A percentile compares a stretch with the other conserved stretches of the same genome.
Evolutionary conservation across 2,113 vertebrate genomes (phyloP).

Genomic region (Megaleporinus macrocephalus): DNA sequence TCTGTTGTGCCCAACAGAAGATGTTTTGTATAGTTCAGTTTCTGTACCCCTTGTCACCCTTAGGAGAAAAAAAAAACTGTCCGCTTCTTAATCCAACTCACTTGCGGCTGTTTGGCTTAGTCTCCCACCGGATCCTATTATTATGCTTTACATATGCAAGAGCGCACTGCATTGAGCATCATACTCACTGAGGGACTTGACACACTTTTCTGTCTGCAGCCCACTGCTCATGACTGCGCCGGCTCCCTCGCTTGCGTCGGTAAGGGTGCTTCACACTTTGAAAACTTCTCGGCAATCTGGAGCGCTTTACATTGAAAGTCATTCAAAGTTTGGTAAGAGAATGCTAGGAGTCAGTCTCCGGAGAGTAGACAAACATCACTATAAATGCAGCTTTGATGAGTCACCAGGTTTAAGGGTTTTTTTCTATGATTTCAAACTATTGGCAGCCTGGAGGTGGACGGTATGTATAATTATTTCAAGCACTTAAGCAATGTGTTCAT

Average conservation of each 20-base stretch:
- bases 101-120: conserved; percentile 67
- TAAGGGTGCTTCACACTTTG: conserved; percentile 72
- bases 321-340: conserved; percentile 67
- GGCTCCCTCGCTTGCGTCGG: conserved; percentile 59
- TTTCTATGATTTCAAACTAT: conserved; percentile 27
- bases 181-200: conserved; percentile 77
- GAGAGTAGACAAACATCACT: conserved; percentile 52
- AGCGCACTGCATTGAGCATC: conserved; percentile 71
- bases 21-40: conserved; percentile 62
- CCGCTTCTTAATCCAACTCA: conserved; percentile 67
- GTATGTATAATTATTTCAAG: conserved; percentile 7
- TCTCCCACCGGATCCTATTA: conserved; percentile 77
- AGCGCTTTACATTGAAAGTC: conserved; percentile 71
- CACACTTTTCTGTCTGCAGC: conserved; percentile 70
- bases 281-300: conserved; percentile 68
- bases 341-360: conserved; percentile 60
- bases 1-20: conserved; percentile 63
- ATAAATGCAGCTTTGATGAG: conserved; percentile 28
- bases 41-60: conserved; percentile 41
- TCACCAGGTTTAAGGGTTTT: conserved; percentile 27
- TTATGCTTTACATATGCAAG: conserved; percentile 78
- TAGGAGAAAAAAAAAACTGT: conserved; percentile 1
- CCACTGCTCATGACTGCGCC: conserved; percentile 59
- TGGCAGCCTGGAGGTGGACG: neutral
- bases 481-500: conserved; percentile 2